Evolutionary conservation across 1,140 invertebrate species (phyloP).

Genomic region (Melitaea cinxia): DNA sequence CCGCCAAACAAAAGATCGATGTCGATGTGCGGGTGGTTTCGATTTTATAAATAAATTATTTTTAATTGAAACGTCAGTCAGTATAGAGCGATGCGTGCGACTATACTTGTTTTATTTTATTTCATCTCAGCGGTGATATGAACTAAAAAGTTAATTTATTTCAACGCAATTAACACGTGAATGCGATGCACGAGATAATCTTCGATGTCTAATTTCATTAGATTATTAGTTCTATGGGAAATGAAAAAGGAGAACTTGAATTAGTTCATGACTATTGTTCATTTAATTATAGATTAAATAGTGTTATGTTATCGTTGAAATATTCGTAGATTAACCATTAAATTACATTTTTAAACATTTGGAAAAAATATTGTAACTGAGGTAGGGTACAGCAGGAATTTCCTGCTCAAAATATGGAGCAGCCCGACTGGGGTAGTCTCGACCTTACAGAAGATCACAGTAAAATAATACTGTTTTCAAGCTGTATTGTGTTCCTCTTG

Average conservation of each 20-base stretch:
- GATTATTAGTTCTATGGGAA: neutral
- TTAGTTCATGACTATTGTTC: neutral
- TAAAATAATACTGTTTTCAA: too few species aligned
- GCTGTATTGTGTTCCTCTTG: too few species aligned
- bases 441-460: too few species aligned
- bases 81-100: constrained; percentile 36
- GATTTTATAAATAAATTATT: constrained; percentile 59
- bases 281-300: neutral
- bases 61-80: constrained; percentile 64
- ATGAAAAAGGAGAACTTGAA: neutral
- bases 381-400: too few species aligned
- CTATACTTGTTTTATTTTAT: constrained; percentile 28
- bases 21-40: constrained; percentile 51
- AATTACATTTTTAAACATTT: too few species aligned
- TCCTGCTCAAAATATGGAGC: too few species aligned
- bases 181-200: neutral
- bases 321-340: too few species aligned
- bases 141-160: constrained; percentile 15
- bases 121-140: constrained; percentile 1
- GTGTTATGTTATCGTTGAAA: neutral
- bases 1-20: constrained; percentile 58
- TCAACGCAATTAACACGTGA: constrained; percentile 24
- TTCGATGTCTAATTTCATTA: constrained; percentile 7
- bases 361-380: too few species aligned
- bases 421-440: too few species aligned